These are phyloP conservation scores for Mormyrops boulengeri DNA, from an alignment of 2,797 vertebrate species.

Conservation along the genomic window DNA sequence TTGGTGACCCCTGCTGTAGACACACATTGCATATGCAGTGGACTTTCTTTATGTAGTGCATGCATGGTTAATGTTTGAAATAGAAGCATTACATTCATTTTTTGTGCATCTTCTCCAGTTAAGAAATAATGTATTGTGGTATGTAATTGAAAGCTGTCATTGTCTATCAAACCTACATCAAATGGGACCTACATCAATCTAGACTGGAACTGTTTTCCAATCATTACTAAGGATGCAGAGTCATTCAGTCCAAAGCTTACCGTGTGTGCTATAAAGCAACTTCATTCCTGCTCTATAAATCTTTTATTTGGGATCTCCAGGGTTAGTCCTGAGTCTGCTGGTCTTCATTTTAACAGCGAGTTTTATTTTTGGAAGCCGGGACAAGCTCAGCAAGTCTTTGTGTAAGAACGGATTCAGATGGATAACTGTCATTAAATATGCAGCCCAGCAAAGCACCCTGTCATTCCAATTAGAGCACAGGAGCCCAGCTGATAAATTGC, in stretches of 20 bases:
- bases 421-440: slow-evolving; percentile 38
- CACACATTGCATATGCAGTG: neutral
- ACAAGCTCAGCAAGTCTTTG: neutral
- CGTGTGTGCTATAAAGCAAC: neutral
- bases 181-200: neutral
- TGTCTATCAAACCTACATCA: neutral
- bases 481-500: slow-evolving; percentile 26
- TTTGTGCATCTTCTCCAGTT: neutral
- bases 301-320: neutral
- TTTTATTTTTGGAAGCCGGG: slow-evolving; percentile 10
- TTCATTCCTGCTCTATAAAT: neutral
- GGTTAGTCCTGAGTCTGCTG: neutral
- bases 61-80: neutral
- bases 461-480: slow-evolving; percentile 31
- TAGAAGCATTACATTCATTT: neutral
- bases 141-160: neutral
- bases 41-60: neutral
- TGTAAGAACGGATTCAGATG: slow-evolving; percentile 34
- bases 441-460: slow-evolving; percentile 6
- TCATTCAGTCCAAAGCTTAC: neutral
- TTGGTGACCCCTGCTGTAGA: neutral
- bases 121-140: neutral
- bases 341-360: neutral
- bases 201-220: neutral
- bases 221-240: neutral